These are phyloP conservation scores for Pardosa pseudoannulata DNA, from an alignment of 2,888 invertebrate species.

Conservation along the genomic window DNA sequence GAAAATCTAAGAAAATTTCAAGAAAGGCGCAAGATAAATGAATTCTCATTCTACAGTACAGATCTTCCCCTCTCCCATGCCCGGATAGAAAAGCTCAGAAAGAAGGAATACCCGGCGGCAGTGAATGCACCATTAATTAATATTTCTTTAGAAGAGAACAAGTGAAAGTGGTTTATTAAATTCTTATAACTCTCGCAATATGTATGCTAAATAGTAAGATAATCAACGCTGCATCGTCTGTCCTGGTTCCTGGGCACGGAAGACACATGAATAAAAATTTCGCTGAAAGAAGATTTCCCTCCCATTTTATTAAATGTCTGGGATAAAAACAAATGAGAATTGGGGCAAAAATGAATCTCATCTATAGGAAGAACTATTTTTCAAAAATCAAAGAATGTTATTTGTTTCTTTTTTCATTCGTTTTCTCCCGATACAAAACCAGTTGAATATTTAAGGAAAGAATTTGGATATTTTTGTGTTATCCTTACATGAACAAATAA, in stretches of 20 bases:
- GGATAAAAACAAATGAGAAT: conserved; percentile 42
- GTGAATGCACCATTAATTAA: conserved; percentile 59
- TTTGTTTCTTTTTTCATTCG: conserved; percentile 29
- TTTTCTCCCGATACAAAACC: not conserved
- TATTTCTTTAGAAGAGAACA: conserved; percentile 57
- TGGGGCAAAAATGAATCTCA: conserved; percentile 35
- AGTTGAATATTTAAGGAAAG: conserved; percentile 5
- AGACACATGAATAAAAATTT: conserved; percentile 50
- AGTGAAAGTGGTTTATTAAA: conserved; percentile 64
- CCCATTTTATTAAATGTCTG: conserved; percentile 49
- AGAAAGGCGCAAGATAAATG: conserved; percentile 14
- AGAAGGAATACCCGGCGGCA: conserved; percentile 29
- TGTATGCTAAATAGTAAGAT: conserved; percentile 58
- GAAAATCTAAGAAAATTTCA: conserved; percentile 7
- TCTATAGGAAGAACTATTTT: conserved; percentile 25
- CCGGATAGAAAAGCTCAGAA: not conserved
- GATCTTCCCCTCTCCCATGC: not conserved
- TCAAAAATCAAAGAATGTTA: not conserved
- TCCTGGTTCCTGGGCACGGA: not conserved
- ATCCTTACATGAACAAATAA: not conserved
- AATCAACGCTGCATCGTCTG: conserved; percentile 48
- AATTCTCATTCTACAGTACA: not conserved
- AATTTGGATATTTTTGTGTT: conserved; percentile 48
- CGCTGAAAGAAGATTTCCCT: not conserved
- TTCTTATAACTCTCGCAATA: conserved; percentile 60